These are phyloP conservation scores for Megalurothrips usitatus DNA, from an alignment of 2,888 invertebrate genomes.

Conservation along the genomic window DNA sequence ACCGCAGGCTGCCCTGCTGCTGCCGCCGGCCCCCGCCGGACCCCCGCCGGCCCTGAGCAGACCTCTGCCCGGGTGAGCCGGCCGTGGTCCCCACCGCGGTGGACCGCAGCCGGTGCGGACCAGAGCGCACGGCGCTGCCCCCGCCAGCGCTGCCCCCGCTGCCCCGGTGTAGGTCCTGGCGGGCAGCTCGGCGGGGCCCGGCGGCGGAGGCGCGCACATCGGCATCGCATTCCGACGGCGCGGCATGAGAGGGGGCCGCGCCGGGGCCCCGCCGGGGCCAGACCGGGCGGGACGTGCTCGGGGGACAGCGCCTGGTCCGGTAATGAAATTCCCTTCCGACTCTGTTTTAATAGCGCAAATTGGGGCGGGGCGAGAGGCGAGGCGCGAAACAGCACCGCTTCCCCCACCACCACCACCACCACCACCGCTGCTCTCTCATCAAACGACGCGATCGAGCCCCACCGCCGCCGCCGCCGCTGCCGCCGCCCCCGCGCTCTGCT, in stretches of 20 bases:
- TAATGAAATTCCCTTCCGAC: slow-evolving; percentile 17
- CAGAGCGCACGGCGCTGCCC: neutral
- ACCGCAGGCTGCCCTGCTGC: too few relatives aligned
- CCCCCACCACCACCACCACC: neutral
- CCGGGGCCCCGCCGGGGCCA: neutral
- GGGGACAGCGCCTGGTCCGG: neutral
- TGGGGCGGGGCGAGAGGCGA: neutral
- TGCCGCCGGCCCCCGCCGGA: too few relatives aligned
- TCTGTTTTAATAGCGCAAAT: slow-evolving; percentile 25
- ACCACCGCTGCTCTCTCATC: neutral
- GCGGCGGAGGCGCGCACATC: neutral
- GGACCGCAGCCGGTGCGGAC: too few relatives aligned
- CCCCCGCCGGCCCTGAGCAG: too few relatives aligned
- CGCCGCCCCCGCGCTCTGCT: neutral
- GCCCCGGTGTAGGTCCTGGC: neutral
- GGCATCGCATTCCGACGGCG: neutral
- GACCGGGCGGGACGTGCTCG: neutral
- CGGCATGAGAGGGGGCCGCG: neutral
- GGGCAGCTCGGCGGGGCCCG: too few relatives aligned
- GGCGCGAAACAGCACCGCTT: neutral
- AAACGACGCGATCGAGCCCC: neutral
- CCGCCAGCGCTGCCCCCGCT: neutral
- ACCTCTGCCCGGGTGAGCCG: too few relatives aligned
- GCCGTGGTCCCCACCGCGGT: too few relatives aligned
- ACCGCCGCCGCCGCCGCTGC: neutral